Evolutionary conservation across 2,888 invertebrate genomes (phyloP).

Genomic region (Horisme vitalbata): DNA sequence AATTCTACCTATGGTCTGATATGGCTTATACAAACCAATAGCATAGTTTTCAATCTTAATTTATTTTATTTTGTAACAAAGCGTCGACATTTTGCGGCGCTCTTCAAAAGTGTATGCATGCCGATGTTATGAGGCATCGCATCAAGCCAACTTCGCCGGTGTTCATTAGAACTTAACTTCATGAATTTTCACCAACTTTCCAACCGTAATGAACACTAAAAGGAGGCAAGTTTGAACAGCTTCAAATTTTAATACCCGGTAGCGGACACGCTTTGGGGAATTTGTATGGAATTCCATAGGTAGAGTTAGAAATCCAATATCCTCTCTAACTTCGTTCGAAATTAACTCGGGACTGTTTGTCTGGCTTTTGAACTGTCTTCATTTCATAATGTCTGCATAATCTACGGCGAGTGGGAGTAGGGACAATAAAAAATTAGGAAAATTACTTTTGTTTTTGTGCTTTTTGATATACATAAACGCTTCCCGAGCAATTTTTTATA

Average conservation of each 20-base stretch:
- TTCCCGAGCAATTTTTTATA: too few species aligned
- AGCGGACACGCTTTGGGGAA: slow-evolving; percentile 63
- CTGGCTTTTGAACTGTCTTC: slow-evolving; percentile 65
- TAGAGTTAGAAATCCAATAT: slow-evolving; percentile 76
- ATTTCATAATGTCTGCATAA: slow-evolving; percentile 34
- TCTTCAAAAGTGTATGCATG: slow-evolving; percentile 46
- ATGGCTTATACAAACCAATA: slow-evolving; percentile 1
- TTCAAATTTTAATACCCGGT: slow-evolving; percentile 77
- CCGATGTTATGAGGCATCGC: slow-evolving; percentile 50
- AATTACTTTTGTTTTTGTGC: neutral
- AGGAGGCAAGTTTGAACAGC: slow-evolving; percentile 76
- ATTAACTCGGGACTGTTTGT: slow-evolving; percentile 61
- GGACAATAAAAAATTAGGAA: too few species aligned
- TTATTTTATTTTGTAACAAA: slow-evolving; percentile 41
- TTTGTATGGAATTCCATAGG: slow-evolving; percentile 62
- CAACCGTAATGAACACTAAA: slow-evolving; percentile 79
- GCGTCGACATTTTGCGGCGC: slow-evolving; percentile 43
- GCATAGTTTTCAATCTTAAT: slow-evolving; percentile 24
- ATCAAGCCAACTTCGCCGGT: slow-evolving; percentile 61
- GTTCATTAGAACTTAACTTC: slow-evolving; percentile 81
- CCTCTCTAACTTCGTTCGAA: slow-evolving; percentile 64
- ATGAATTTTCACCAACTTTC: slow-evolving; percentile 79
- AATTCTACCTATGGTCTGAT: too few species aligned
- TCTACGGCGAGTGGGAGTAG: slow-evolving; percentile 1
- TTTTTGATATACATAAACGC: neutral